phyloP scores from a whole-genome alignment of 2,113 vertebrate genomes.

The Saccopteryx bilineata region DNA sequence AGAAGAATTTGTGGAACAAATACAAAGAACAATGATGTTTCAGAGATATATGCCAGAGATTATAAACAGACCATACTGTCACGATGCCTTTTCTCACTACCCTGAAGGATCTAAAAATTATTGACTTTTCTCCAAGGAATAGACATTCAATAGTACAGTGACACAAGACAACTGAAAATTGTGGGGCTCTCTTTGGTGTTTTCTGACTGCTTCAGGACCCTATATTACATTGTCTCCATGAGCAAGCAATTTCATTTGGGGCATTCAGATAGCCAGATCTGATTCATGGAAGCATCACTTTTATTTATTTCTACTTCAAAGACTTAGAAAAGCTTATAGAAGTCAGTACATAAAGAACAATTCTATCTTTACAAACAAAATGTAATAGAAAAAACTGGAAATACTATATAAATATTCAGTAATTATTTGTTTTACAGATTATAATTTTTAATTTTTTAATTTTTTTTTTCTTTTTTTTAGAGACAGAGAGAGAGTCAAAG shows the following conservation, averaged over 20 bases:
- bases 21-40: neutral
- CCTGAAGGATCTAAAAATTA: neutral
- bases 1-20: neutral
- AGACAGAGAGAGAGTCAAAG: no score
- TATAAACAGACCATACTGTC: neutral
- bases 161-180: neutral
- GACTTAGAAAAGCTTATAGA: neutral
- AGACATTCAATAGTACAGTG: neutral
- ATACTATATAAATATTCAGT: neutral
- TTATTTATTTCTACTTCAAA: neutral
- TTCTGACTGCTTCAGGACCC: neutral
- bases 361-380: neutral
- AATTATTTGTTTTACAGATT: neutral
- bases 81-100: neutral
- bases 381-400: neutral
- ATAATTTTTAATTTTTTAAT: neutral
- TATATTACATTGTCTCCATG: neutral
- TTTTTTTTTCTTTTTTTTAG: no score
- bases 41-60: neutral
- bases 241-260: neutral
- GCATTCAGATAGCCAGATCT: neutral
- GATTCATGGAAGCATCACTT: neutral
- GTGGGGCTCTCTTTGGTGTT: no score
- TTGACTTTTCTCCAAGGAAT: neutral
- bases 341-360: neutral